These are phyloP conservation scores for Heliconius eleuchia DNA, from an alignment of 1,140 invertebrate species.

Conservation along the genomic window DNA sequence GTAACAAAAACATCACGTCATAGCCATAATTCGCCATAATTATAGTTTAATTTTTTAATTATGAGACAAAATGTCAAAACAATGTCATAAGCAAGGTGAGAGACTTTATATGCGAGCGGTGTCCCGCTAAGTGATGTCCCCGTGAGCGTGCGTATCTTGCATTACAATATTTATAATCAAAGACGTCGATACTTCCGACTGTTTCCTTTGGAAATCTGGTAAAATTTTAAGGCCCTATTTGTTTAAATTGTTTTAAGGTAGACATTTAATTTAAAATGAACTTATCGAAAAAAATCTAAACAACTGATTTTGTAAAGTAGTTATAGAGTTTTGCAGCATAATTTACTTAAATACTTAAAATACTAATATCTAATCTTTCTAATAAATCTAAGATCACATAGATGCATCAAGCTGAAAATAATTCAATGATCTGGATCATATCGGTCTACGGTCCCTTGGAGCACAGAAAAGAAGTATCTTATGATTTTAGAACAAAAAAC, in stretches of 20 bases:
- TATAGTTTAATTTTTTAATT: slow-evolving; percentile 1
- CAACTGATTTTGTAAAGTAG: no score
- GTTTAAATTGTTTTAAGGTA: not conserved
- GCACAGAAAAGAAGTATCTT: no score
- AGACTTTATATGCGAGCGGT: slow-evolving; percentile 35
- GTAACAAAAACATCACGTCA: slow-evolving; percentile 3
- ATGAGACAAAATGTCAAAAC: slow-evolving; percentile 36
- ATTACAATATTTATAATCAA: slow-evolving; percentile 29
- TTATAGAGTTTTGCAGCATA: no score
- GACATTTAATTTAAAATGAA: not conserved
- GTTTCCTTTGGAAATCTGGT: not conserved
- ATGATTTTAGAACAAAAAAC: no score
- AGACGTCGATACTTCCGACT: slow-evolving; percentile 31
- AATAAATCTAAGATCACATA: no score
- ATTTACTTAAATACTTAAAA: no score
- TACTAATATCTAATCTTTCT: no score
- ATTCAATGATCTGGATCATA: no score
- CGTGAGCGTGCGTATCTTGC: slow-evolving; percentile 29
- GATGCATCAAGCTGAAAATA: no score
- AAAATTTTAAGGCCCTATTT: not conserved
- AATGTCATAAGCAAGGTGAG: slow-evolving; percentile 48
- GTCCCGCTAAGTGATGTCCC: slow-evolving; percentile 41
- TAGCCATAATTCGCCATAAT: slow-evolving; percentile 8
- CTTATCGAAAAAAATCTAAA: no score
- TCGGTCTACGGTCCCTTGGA: no score